Evolutionary conservation across 2,113 vertebrate genomes (phyloP), one percentile per base, ranked within the genome.

Genomic region (Prunella himalayana): DNA sequence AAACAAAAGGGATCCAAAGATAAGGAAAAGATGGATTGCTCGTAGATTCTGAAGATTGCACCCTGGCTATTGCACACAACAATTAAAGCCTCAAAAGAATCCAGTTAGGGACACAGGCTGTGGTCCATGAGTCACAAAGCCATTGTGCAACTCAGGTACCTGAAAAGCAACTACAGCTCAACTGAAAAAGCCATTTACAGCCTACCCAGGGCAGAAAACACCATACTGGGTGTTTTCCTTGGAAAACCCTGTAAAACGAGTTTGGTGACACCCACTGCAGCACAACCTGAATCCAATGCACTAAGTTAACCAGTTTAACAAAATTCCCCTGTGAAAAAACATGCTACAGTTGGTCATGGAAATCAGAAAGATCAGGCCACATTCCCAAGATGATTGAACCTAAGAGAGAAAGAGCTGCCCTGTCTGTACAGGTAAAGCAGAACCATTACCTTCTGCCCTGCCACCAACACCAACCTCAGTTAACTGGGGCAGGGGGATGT

Each of bases 171-270:
- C 64, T 35, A 22, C 47, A 81, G n/a, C 42, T 35, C 69, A 68
- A 42, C 41, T 64, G 56, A 82, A 83, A 90, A 54, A 33, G 64
- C 56, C 73, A 84, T 60, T 79, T 71, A 81, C 68, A 77, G 66
- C 37, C 50, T 30, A 77, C 4, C 11, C 44, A 61, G 35, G 21
- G 47, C 72, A 86, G 64, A 70, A 81, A 61, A 82, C 73, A 86
- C 23, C 27, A 60, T 1, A 15, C 4, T n/a, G 84, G 16, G 50
- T 50, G 86, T 89, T 87, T 82, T 94, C 63, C 53, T 56, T 41
- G 42, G 70, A 95, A 95, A 95, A 94, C 92, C 77, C 88, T 76
- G 91, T 82, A 95, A 84, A 96, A 96, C 96, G 3, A 92, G 95
- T 96, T 71, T 42, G 61, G 84, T 72, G 91, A 95, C 86, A 84